Evolutionary conservation across 2,797 vertebrate genomes (phyloP).

Genomic region (Alfaro cultratus): DNA sequence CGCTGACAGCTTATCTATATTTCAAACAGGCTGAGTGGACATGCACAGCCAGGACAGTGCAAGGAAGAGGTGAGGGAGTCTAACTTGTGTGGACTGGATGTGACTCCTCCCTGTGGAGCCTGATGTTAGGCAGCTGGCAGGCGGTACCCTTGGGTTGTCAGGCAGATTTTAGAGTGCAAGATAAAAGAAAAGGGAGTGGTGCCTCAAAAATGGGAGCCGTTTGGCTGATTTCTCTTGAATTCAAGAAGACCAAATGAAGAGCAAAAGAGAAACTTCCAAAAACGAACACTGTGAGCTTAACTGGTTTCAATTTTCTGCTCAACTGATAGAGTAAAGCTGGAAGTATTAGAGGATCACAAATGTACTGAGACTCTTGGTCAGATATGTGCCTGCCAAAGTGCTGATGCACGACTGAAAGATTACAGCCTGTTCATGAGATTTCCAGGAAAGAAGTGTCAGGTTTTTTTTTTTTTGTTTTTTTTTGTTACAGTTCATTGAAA

Average conservation of each 20-base stretch:
- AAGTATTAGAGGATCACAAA: not conserved
- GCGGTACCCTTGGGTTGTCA: slow-evolving; percentile 61
- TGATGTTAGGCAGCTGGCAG: slow-evolving; percentile 51
- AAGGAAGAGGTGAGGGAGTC: slow-evolving; percentile 15
- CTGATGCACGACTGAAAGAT: slow-evolving; percentile 13
- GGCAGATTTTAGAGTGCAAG: slow-evolving; percentile 66
- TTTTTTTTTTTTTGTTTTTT: not conserved
- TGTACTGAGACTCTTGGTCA: slow-evolving; percentile 1
- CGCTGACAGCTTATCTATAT: slow-evolving; percentile 76
- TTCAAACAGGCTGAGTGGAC: slow-evolving; percentile 61
- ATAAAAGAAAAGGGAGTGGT: slow-evolving; percentile 6
- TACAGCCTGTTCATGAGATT: slow-evolving; percentile 2
- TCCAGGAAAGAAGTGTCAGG: not conserved
- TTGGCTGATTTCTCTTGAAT: slow-evolving; percentile 1
- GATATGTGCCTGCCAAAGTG: not conserved
- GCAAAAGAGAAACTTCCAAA: not conserved
- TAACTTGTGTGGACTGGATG: slow-evolving; percentile 50
- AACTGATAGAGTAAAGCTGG: not conserved
- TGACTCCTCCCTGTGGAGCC: slow-evolving; percentile 44
- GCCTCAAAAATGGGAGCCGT: not conserved
- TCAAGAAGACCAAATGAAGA: not conserved
- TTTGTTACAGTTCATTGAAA: not conserved
- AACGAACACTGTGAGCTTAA: not conserved
- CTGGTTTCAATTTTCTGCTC: not conserved
- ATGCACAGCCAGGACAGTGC: slow-evolving; percentile 15